Evolutionary conservation across 2,113 vertebrate genomes (phyloP).

Genomic region (Cynopterus brachyotis): DNA sequence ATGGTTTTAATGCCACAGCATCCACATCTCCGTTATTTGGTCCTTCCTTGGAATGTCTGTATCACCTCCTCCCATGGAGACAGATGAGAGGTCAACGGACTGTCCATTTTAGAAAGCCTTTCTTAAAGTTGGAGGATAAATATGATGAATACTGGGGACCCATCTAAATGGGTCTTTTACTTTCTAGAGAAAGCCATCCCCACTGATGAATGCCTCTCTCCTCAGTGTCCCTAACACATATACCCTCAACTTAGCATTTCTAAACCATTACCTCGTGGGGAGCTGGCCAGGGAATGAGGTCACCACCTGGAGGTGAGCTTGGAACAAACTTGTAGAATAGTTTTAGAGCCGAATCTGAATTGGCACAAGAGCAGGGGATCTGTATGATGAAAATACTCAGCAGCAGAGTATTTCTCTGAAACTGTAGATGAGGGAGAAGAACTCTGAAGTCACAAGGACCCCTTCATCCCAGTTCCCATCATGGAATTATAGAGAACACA

Average conservation of each 20-base stretch:
- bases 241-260: background rate
- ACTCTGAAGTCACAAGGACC: background rate
- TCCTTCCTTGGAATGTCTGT: background rate
- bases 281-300: background rate
- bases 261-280: background rate
- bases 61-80: background rate
- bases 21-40: background rate
- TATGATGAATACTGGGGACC: background rate
- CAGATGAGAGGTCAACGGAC: background rate
- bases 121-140: background rate
- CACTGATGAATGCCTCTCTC: background rate
- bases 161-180: background rate
- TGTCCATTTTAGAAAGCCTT: background rate
- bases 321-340: background rate
- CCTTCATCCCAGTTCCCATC: background rate
- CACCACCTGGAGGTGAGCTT: background rate
- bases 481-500: background rate
- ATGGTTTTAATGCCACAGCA: background rate
- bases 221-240: background rate
- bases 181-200: background rate
- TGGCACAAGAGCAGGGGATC: background rate
- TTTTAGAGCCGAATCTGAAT: background rate
- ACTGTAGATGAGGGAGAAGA: background rate
- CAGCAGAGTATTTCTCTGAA: background rate
- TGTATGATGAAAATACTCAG: background rate